Base-by-base conservation (phyloP, 2,888 invertebrate genomes). In the Leucania comma region DNA sequence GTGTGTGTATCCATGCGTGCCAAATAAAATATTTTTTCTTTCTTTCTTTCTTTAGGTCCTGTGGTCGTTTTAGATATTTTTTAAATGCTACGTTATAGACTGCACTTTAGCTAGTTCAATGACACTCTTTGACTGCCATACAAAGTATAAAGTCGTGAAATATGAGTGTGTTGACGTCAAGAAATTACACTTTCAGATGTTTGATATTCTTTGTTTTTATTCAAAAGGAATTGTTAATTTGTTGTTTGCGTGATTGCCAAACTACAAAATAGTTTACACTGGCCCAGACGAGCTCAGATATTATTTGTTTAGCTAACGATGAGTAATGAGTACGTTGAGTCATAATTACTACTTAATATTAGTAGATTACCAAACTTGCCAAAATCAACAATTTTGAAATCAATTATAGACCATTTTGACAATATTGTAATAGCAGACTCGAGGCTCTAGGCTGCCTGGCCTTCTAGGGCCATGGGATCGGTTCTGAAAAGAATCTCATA, bases 71-170 rank as follows among this genome's bases (percentile, higher is more conserved):
- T 12, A 12, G 14, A 35, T 62, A 10, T 46, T 17, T 2, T 1
- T 32, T 51, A 42, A 63, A 22, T 53, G 42, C 26, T 14, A 8
- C 3, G 46, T 74, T 38, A 48, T 9, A 14, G 3, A 26, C 26
- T 53, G 26, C 74, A 53, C 12, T 65, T 64, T 14, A 12, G 14
- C 0, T 14, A 46, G 65, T 46, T 74, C 46, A 71, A 8, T 1
- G 26, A 53, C 46, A 53, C 22, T 9, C 9, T 56, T 72, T 51
- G 9, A 29, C 5, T 17, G 1, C 3, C 5, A 29, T 12, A 22
- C 12, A 64, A 64, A 20, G 5, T 3, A 22, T 53, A 24, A 54
- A 17, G 2, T 22, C 1, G 2, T 20, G 3, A 22, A 51, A 22
- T 20, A 12, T 26, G 12, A 1, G 6, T n/a, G 3, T 20, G 2